phyloP scores from a whole-genome alignment of 2,797 vertebrate species.

The Chloroceryle inda region DNA sequence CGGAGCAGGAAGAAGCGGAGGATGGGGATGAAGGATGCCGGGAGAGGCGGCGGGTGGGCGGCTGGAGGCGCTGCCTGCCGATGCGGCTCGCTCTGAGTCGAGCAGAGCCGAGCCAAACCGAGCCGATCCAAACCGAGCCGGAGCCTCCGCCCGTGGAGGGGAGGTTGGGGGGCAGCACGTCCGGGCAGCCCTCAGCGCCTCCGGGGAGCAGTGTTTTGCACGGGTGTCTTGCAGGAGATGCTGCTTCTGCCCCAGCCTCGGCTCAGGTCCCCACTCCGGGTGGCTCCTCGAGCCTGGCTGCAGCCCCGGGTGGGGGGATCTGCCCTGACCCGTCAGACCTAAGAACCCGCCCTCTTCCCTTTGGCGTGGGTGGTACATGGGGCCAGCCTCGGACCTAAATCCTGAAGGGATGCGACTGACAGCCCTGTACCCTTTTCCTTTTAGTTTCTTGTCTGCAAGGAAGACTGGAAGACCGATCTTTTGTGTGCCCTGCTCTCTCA shows the following conservation, averaged over 20 bases:
- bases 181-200: not conserved
- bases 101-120: not conserved
- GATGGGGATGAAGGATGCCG: slow-evolving; percentile 49
- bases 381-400: not conserved
- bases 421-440: not conserved
- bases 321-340: not conserved
- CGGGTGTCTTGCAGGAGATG: not conserved
- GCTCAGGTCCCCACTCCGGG: not conserved
- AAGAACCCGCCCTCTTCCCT: rapidly evolving
- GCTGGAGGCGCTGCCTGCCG: not conserved
- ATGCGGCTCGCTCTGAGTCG: not conserved
- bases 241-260: not conserved
- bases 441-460: not conserved
- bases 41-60: slow-evolving; percentile 27
- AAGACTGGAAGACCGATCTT: not conserved
- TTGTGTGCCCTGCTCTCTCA: not conserved
- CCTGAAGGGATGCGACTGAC: not conserved
- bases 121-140: not conserved
- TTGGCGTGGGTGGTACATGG: not conserved
- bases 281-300: not conserved
- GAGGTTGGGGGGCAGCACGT: rapidly evolving
- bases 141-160: not conserved
- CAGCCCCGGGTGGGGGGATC: not conserved
- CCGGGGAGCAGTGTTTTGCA: not conserved
- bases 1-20: slow-evolving; percentile 47